Evolutionary conservation across 2,888 invertebrate genomes (phyloP).

Genomic region (Itoplectis maculator): DNA sequence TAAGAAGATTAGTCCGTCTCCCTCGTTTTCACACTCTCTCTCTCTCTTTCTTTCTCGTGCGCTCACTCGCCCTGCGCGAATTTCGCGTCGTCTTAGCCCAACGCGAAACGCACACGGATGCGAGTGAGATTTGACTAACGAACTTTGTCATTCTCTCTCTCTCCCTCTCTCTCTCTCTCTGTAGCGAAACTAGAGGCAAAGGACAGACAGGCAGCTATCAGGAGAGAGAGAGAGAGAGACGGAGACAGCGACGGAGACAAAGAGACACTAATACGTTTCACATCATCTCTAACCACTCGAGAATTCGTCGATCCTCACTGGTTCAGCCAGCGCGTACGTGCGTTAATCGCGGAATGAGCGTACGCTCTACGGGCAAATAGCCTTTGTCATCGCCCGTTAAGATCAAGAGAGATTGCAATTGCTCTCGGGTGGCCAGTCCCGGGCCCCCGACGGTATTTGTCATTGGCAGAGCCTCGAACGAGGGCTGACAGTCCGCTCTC

Average conservation of each 20-base stretch:
- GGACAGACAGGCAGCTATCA: no score
- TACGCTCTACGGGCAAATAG: conserved; percentile 36
- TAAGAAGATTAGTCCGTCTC: no score
- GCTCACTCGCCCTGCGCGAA: no score
- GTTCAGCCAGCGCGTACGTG: background rate
- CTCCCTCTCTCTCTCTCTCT: no score
- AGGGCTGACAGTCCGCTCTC: conserved; percentile 9
- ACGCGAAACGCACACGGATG: no score
- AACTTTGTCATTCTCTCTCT: no score
- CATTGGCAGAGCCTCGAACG: conserved; percentile 43
- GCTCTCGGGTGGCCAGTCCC: conserved; percentile 4
- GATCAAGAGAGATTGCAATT: conserved; percentile 55
- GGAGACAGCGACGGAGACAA: background rate
- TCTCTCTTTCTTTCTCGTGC: no score
- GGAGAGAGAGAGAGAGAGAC: background rate
- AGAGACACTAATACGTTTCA: background rate
- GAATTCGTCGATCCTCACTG: background rate
- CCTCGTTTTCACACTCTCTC: no score
- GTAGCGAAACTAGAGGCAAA: no score
- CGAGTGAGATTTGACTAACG: no score
- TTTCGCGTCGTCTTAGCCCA: no score
- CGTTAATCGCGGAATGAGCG: conserved; percentile 13
- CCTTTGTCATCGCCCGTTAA: conserved; percentile 50
- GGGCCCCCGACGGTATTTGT: no score
- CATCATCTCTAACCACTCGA: background rate